Percentiles rank a stretch among this genome's conserved stretches.
Evolutionary conservation across 1,140 invertebrate genomes (phyloP).

Genomic region (Tetragonula clypearis): DNA sequence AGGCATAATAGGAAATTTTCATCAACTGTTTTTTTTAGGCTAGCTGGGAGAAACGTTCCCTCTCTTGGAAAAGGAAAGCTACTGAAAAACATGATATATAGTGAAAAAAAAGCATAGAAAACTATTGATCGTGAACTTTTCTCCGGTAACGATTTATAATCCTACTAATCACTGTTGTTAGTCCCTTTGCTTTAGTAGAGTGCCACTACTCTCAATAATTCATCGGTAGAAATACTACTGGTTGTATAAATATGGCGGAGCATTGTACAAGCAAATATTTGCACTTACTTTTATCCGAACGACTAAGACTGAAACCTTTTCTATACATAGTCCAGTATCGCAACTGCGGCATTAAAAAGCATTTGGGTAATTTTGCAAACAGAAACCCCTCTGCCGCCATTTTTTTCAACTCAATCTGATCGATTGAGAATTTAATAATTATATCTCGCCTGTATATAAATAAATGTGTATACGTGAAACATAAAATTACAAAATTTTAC

Average conservation of each 20-base stretch:
- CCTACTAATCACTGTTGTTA: background rate
- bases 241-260: background rate
- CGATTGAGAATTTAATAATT: background rate
- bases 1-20: background rate
- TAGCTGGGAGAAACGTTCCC: background rate
- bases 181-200: background rate
- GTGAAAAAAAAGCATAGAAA: background rate
- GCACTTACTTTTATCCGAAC: constrained; percentile 69
- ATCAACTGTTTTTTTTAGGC: background rate
- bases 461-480: background rate
- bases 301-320: constrained; percentile 61
- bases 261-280: background rate
- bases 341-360: constrained; percentile 72
- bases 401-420: constrained; percentile 69
- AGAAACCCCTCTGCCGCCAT: constrained; percentile 73
- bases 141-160: background rate
- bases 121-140: background rate
- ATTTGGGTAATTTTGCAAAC: constrained; percentile 74
- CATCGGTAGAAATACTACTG: background rate
- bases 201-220: background rate
- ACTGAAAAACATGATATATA: background rate
- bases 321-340: constrained; percentile 73
- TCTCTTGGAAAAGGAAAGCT: background rate
- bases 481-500: constrained; percentile 1
- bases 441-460: background rate